Percentiles rank a stretch among this genome's conserved stretches.
phyloP scores from a whole-genome alignment of 2,888 invertebrate species.

The Cinara cedri region DNA sequence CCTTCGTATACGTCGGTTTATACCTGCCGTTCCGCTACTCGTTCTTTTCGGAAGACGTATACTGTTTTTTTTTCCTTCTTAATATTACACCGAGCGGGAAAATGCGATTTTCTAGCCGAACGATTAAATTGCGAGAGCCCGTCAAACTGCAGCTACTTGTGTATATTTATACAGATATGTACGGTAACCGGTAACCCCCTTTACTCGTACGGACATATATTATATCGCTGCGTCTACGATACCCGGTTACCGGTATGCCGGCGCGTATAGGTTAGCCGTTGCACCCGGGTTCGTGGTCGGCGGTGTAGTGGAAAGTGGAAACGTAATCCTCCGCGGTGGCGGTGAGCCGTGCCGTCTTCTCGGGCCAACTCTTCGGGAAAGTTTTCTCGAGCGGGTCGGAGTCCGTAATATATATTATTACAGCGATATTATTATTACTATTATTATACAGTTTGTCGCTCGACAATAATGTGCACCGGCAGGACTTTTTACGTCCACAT shows the following conservation, averaged over 20 bases:
- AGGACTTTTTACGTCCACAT: constrained; percentile 45
- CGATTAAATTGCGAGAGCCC: constrained; percentile 43
- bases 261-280: no score
- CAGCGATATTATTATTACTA: no score
- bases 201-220: no score
- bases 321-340: constrained; percentile 5
- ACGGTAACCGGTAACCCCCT: not conserved
- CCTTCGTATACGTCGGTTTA: no score
- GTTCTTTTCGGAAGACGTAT: not conserved
- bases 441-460: constrained; percentile 5
- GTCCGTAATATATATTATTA: no score
- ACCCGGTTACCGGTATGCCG: not conserved
- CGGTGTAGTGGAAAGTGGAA: not conserved
- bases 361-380: no score
- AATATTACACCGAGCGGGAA: constrained; percentile 27
- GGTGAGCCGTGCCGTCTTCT: no score
- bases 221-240: not conserved
- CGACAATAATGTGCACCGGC: constrained; percentile 35
- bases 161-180: no score
- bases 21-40: not conserved
- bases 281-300: no score
- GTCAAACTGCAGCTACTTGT: not conserved
- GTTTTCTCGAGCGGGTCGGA: constrained; percentile 26
- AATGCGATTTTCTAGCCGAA: constrained; percentile 49
- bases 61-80: no score